A percentile compares a stretch with the other conserved stretches of the same genome.
These are phyloP conservation scores for Wiebesia pumilae DNA, from an alignment of 1,140 invertebrate genomes.

Conservation along the genomic window DNA sequence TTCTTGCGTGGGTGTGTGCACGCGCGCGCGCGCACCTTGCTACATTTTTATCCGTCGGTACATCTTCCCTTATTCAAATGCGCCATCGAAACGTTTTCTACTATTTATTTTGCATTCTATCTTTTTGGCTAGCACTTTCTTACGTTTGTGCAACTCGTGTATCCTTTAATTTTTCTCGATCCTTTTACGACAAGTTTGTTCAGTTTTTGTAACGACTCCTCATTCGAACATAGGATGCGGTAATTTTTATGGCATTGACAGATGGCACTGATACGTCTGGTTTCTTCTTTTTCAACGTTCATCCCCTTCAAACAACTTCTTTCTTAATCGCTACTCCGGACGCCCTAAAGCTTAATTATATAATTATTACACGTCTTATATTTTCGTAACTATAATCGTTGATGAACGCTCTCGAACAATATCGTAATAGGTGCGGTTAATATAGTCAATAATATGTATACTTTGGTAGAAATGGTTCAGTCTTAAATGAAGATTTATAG, in stretches of 20 bases:
- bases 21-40: not conserved
- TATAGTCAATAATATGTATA: not conserved
- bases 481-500: slow-evolving; percentile 20
- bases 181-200: not conserved
- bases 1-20: slow-evolving; percentile 9
- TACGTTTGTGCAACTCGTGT: not conserved
- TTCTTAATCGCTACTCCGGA: not conserved
- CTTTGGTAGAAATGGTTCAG: not conserved
- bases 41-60: not conserved
- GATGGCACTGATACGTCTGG: not conserved
- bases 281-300: not conserved
- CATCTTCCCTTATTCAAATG: not conserved
- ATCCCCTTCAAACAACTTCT: slow-evolving; percentile 16
- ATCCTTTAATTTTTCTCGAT: not conserved
- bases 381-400: not conserved
- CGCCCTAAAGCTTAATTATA: no score
- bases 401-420: not conserved
- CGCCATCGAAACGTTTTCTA: not conserved
- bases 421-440: not conserved
- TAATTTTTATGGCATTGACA: slow-evolving; percentile 5
- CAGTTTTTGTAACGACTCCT: slow-evolving; percentile 16
- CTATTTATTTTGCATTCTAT: not conserved
- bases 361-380: not conserved
- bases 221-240: not conserved
- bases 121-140: not conserved